Percentiles rank a stretch among this genome's conserved stretches.
These are phyloP conservation scores for Conus ventricosus DNA, from an alignment of 1,140 invertebrate genomes.

Conservation along the genomic window DNA sequence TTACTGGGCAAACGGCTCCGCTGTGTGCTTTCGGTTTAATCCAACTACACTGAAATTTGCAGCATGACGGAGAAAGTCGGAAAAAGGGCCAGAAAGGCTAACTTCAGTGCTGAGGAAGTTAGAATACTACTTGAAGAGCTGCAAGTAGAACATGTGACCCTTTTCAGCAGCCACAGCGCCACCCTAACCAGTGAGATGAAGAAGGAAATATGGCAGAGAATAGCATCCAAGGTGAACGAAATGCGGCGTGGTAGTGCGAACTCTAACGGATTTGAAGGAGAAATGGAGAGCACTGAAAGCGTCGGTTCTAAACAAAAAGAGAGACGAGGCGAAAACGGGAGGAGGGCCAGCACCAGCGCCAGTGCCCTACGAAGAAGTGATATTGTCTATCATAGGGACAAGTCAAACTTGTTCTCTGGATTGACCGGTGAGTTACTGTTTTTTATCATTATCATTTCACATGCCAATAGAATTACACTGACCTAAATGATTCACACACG, in stretches of 20 bases:
- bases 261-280: constrained; percentile 3
- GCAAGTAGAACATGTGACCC: no score
- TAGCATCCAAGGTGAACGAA: constrained; percentile 14
- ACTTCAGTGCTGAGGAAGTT: constrained; percentile 24
- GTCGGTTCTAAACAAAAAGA: constrained; percentile 19
- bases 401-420: constrained; percentile 24
- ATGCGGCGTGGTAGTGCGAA: constrained; percentile 19
- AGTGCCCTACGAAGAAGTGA: constrained; percentile 23
- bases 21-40: constrained; percentile 17
- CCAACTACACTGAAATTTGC: constrained; percentile 18
- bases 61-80: constrained; percentile 11
- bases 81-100: constrained; percentile 17
- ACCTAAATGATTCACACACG: no score
- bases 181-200: not conserved
- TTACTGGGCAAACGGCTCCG: not conserved
- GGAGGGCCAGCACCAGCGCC: constrained; percentile 15
- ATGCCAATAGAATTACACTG: constrained; percentile 9
- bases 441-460: constrained; percentile 22
- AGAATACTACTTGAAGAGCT: not conserved
- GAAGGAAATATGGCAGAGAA: constrained; percentile 4
- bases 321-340: constrained; percentile 7
- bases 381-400: constrained; percentile 22
- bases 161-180: no score
- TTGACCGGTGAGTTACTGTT: constrained; percentile 16
- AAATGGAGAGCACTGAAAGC: constrained; percentile 19